These are phyloP conservation scores for Rotaria macrura DNA, from an alignment of 2,888 invertebrate species.

Conservation along the genomic window DNA sequence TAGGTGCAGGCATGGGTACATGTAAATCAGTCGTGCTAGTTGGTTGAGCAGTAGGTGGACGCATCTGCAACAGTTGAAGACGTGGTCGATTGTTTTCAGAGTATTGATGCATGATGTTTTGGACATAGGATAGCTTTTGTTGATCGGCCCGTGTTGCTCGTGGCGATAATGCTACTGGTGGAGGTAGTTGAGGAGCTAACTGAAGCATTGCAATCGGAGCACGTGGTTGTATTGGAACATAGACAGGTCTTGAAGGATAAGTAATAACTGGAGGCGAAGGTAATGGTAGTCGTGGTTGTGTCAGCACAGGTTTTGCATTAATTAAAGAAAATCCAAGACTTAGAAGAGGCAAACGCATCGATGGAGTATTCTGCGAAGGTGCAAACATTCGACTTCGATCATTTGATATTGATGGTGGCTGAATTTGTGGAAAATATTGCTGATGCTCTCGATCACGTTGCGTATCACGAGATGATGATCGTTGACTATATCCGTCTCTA, in stretches of 20 bases:
- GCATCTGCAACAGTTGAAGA: constrained; percentile 2
- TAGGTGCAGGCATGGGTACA: neutral
- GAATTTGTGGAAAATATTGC: neutral
- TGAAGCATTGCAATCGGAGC: neutral
- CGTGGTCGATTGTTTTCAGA: neutral
- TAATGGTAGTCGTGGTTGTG: neutral
- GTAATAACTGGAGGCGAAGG: neutral
- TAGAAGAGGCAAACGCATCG: neutral
- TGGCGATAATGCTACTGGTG: neutral
- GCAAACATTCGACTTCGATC: neutral
- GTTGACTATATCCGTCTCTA: neutral
- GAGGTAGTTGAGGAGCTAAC: neutral
- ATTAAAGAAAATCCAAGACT: no score
- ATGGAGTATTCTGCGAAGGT: neutral
- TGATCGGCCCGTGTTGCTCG: neutral
- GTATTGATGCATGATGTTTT: neutral
- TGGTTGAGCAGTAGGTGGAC: neutral
- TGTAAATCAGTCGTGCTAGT: neutral
- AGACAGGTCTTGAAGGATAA: neutral
- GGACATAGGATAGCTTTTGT: neutral
- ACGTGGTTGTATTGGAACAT: neutral
- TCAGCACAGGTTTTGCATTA: no score
- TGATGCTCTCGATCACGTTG: neutral
- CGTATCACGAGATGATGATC: neutral
- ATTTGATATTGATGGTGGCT: neutral